These are phyloP conservation scores for Hydrochoerus hydrochaeris DNA, from an alignment of 2,113 vertebrate species.

Conservation along the genomic window DNA sequence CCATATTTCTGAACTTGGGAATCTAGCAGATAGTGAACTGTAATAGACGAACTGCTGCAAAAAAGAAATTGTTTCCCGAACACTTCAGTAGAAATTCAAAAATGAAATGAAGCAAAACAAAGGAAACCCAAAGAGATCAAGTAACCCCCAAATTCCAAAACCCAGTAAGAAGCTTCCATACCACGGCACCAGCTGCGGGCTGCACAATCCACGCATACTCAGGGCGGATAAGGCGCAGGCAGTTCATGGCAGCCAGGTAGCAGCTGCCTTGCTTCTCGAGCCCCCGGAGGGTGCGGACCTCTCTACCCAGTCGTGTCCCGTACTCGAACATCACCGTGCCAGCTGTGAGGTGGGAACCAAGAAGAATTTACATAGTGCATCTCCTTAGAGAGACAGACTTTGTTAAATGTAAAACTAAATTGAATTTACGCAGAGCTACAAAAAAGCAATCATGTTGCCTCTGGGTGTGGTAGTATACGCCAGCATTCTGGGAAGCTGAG, in stretches of 20 bases:
- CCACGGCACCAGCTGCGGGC: constrained; percentile 90
- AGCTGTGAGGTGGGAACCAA: constrained; percentile 82
- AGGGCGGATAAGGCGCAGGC: constrained; percentile 93
- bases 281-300: constrained; percentile 92
- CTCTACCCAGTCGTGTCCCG: constrained; percentile 94
- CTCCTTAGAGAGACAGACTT: background rate
- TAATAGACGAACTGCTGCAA: background rate
- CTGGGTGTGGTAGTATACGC: background rate
- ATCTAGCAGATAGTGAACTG: background rate
- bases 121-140: background rate
- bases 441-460: background rate
- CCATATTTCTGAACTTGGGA: background rate
- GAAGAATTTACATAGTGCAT: background rate
- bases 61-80: background rate
- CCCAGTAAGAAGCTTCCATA: constrained; percentile 75
- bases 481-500: background rate
- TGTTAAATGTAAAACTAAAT: background rate
- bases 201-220: constrained; percentile 99
- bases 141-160: background rate
- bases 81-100: background rate
- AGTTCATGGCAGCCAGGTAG: constrained; percentile 95
- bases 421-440: background rate
- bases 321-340: constrained; percentile 98
- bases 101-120: constrained; percentile 29
- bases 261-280: constrained; percentile 97